These are phyloP conservation scores for Tenualosa ilisha DNA, from an alignment of 2,797 vertebrate genomes.

Conservation along the genomic window DNA sequence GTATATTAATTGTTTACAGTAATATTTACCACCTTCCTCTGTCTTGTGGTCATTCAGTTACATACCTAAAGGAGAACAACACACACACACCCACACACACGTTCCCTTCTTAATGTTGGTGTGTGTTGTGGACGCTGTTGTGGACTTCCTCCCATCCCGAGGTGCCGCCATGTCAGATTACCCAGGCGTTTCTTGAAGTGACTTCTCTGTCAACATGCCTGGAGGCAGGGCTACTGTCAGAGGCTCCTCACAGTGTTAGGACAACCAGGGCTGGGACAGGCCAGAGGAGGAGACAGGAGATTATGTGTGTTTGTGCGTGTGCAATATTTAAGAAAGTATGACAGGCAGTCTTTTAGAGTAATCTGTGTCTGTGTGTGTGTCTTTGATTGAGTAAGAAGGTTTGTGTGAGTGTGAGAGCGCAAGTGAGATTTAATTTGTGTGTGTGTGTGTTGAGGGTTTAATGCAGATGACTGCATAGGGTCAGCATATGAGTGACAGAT, in stretches of 20 bases:
- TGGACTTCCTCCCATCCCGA: background rate
- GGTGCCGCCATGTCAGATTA: background rate
- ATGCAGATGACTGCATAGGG: too few species aligned
- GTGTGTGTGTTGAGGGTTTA: background rate
- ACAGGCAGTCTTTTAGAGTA: too few species aligned
- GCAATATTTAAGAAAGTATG: too few species aligned
- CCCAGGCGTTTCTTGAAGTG: background rate
- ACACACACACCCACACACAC: background rate
- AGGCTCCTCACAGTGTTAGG: background rate
- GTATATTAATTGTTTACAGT: too few species aligned
- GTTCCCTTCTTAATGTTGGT: background rate
- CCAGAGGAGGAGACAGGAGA: background rate
- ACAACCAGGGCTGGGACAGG: background rate
- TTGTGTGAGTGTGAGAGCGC: too few species aligned
- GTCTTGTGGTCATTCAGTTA: too few species aligned
- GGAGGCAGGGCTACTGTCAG: too few species aligned
- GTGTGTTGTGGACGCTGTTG: background rate
- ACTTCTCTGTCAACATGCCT: background rate
- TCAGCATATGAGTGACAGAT: background rate
- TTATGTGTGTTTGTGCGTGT: too few species aligned
- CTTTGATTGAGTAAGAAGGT: too few species aligned
- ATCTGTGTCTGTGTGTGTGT: background rate
- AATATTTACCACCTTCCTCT: too few species aligned
- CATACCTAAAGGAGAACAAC: background rate
- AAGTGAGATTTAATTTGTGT: background rate